Evolutionary conservation across 2,113 vertebrate species (phyloP).

Genomic region (Harpagus bidentatus): DNA sequence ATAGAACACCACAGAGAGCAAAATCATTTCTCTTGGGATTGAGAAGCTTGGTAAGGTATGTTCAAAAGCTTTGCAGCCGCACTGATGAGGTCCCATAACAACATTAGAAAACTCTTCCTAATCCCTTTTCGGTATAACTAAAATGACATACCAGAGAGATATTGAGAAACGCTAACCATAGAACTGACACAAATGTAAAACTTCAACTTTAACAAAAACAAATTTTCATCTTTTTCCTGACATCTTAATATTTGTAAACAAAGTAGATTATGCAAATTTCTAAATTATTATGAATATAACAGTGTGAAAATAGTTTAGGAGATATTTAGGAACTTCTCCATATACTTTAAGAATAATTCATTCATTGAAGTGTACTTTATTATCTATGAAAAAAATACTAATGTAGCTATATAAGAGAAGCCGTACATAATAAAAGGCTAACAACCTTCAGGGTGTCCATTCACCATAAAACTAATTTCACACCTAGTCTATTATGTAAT

Average conservation of each 20-base stretch:
- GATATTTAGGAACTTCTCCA: neutral
- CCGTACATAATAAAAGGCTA: conserved; percentile 56
- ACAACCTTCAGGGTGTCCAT: conserved; percentile 60
- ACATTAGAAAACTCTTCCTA: neutral
- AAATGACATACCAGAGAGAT: neutral
- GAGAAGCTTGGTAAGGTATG: neutral
- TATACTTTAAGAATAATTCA: neutral
- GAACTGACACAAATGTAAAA: neutral
- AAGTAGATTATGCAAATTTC: neutral
- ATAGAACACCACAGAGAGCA: neutral
- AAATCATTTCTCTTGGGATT: neutral
- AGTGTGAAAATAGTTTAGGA: neutral
- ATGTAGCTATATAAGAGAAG: conserved; percentile 17
- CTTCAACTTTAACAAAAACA: neutral
- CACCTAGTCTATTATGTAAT: conserved; percentile 75
- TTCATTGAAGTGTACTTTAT: conserved; percentile 30
- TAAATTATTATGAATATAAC: neutral
- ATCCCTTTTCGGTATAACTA: neutral
- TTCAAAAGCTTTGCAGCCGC: neutral
- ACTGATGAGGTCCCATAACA: neutral
- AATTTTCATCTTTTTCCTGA: neutral
- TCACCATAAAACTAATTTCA: conserved; percentile 77
- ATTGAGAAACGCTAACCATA: neutral
- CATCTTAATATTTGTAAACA: neutral
- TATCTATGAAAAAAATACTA: conserved; percentile 42